These are phyloP conservation scores for Tupaia chinensis DNA, from an alignment of 2,113 vertebrate genomes.

Conservation along the genomic window DNA sequence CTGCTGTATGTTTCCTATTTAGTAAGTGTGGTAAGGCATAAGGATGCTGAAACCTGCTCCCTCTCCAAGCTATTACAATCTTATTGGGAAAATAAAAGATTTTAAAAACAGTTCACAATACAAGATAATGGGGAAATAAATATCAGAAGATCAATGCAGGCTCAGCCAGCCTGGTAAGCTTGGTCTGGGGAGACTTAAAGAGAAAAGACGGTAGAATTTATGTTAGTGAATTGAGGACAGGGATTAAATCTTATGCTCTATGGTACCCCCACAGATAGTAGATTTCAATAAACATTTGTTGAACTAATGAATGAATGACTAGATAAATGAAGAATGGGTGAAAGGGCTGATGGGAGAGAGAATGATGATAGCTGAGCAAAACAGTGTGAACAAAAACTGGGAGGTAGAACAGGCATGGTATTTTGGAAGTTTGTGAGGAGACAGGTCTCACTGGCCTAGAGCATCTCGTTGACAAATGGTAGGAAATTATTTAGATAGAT, in stretches of 20 bases:
- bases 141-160: neutral
- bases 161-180: neutral
- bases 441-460: neutral
- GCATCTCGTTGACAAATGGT: neutral
- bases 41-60: neutral
- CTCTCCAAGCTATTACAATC: neutral
- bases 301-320: neutral
- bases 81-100: slow-evolving; percentile 28
- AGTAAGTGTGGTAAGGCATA: neutral
- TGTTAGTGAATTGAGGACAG: neutral
- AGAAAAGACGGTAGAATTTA: slow-evolving; percentile 22
- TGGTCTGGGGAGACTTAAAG: neutral
- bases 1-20: neutral
- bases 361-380: neutral
- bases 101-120: neutral
- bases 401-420: neutral
- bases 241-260: neutral
- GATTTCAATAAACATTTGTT: neutral
- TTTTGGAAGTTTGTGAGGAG: neutral
- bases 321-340: neutral
- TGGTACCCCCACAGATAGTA: too few species aligned
- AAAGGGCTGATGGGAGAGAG: neutral
- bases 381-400: neutral
- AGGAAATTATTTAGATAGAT: neutral
- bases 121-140: slow-evolving; percentile 2